Conservation (phyloP, 2,888 invertebrate species). For the Cheilosia grossa region DNA sequence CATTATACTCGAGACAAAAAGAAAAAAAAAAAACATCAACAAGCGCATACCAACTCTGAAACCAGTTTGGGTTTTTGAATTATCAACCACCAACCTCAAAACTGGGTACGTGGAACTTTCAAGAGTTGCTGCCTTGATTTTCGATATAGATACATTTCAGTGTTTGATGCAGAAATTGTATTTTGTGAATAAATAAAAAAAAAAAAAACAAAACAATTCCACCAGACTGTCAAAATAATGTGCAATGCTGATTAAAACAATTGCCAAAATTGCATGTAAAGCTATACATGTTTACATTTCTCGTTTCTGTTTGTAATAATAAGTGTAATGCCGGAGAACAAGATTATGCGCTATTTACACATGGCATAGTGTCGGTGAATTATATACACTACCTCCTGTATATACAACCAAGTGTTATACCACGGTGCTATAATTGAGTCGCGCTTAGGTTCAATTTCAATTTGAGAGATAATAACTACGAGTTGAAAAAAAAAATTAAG, state of each 20-base stretch:
- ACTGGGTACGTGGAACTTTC: constrained; percentile 63
- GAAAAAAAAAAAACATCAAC: constrained; percentile 18
- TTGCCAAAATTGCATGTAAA: not conserved
- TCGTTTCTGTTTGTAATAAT: constrained; percentile 11
- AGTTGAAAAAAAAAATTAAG: constrained; percentile 25
- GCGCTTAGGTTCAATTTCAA: constrained; percentile 48
- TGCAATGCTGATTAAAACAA: not conserved
- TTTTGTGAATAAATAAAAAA: constrained; percentile 10
- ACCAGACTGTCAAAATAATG: not conserved
- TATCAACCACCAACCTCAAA: constrained; percentile 52
- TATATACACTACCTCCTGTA: constrained; percentile 19
- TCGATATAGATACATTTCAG: constrained; percentile 13
- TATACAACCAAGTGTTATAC: constrained; percentile 51
- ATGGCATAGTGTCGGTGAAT: constrained; percentile 52
- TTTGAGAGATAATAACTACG: constrained; percentile 15
- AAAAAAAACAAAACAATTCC: not conserved
- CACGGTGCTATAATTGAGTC: constrained; percentile 63
- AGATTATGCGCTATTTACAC: constrained; percentile 57
- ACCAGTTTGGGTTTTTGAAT: constrained; percentile 66
- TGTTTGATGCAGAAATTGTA: constrained; percentile 6
- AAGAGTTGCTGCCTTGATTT: constrained; percentile 40
- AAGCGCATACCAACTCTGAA: constrained; percentile 51
- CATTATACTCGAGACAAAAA: constrained; percentile 15
- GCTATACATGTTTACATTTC: not conserved
- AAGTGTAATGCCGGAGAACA: constrained; percentile 21